These are phyloP conservation scores for Sarcoramphus papa DNA, from an alignment of 2,797 vertebrate genomes.

Conservation along the genomic window DNA sequence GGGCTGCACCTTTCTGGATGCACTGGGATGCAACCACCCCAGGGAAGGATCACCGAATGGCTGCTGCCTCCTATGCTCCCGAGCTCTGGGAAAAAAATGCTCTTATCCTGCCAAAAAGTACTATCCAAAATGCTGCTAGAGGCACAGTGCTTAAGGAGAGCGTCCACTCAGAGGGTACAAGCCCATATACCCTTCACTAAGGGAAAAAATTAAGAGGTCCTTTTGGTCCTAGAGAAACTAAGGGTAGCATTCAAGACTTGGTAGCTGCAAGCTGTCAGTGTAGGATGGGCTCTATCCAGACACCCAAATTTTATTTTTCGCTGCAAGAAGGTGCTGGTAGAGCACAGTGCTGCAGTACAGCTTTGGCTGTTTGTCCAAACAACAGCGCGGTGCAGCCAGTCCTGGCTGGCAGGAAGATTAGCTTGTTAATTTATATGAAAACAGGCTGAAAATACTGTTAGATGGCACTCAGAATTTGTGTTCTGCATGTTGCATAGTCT, in stretches of 20 bases:
- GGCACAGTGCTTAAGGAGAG: neutral
- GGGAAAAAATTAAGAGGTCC: neutral
- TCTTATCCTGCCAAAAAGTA: neutral
- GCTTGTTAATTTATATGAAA: neutral
- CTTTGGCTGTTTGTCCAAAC: neutral
- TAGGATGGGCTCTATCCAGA: neutral
- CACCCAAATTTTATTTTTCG: neutral
- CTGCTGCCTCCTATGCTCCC: neutral
- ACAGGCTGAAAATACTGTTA: slow-evolving; percentile 29
- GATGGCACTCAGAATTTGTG: slow-evolving; percentile 52
- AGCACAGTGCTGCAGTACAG: rapidly evolving
- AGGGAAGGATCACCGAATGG: neutral
- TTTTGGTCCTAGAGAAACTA: neutral
- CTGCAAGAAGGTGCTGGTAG: neutral
- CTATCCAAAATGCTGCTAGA: neutral
- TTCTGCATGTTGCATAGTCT: slow-evolving; percentile 53
- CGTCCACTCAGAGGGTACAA: neutral
- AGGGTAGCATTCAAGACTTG: neutral
- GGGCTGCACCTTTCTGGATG: neutral
- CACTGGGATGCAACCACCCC: neutral
- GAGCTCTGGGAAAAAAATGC: neutral
- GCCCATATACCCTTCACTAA: neutral
- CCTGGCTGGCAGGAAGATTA: neutral
- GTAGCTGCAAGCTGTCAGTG: neutral
- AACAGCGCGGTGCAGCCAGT: neutral